Base-by-base conservation (phyloP, 2,797 vertebrate genomes). In the Trematomus bernacchii region DNA sequence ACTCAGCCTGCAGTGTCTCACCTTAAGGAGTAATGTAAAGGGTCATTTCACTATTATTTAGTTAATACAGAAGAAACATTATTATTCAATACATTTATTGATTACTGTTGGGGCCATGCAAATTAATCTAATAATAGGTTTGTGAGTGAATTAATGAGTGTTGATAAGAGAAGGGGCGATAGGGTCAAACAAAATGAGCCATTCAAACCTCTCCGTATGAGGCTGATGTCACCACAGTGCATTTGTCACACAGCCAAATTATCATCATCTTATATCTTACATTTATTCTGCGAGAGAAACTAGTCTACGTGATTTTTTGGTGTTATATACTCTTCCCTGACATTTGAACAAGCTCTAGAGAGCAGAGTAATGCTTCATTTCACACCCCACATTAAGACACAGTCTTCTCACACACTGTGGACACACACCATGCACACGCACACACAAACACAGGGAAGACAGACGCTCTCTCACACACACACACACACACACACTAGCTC, bases 341-440 rank as follows among this genome's bases (percentile, higher is more conserved):
- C 89, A 89, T 92, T 90, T 92, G 67, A 90, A 73, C 74, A 73
- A 78, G 83, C 86, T 80, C 79, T 65, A 67, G 77, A 89, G 61
- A 82, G 79, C 71, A 77, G 76, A 88, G 81, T 77, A 86, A 88
- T 87, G 87, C 75, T 87, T 92, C 80, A 85, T 87, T 85, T 87
- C 80, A 88, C 86, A 90, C 81, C 83, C 75, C 71, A 78, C 84
- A 83, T 82, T 83, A 84, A 89, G 68, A 86, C 71, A 84, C 76
- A 69, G 68, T 75, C 78, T 87, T 67, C 76, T 80, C 82, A 72
- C 79, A 89, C 63, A 60, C 70, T 68, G 46, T 64, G 76, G 66
- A 87, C 64, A 63, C 77, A 76, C 77, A 80, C 43, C 79, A 80
- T 54, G 67, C 13, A 65, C 60, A 63, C 12, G 63, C 69, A 73